Base-by-base conservation (phyloP, 2,888 invertebrate species). In the Incurvaria masculella region DNA sequence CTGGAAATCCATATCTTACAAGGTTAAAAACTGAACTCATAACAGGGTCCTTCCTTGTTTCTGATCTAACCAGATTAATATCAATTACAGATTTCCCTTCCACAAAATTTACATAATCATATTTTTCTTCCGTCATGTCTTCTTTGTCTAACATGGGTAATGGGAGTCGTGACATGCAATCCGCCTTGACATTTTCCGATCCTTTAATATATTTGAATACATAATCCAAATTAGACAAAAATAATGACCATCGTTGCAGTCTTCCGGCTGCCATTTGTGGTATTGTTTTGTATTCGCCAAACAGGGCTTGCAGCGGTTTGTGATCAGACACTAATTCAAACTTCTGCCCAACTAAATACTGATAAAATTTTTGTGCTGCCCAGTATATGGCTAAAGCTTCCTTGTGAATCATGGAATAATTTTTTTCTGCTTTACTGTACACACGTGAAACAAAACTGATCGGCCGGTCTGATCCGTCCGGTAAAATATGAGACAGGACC, bases 381-480 rank as follows among this genome's bases (percentile, higher is more conserved):
- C 59, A 65, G 50, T 57, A 60, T 49, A 65, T 64, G 4, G 62
- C 60, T 41, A 65, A 53, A 1, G 61, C 61, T 51, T 65, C 64
- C 27, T 55, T 53, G 47, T 65, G 59, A 14, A 65, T 56, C 2
- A 59, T 58, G 2, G 60, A 58, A 52, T 65, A 63, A 42, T 59
- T 62, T 46, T 59, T 56, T 52, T 66, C 64, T 8, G 61, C 56
- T 39, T 50, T 51, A 1, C 56, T 55, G 21, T 64, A 49, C 2
- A 60, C 56, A 49, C 59, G 47, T 0, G 61, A 64, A 8, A 57
- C 61, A 52, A 59, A 63, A 43, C 52, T 39, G 21, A 63, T 59
- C 5, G 61, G 59, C 46, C 53, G 58, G 26, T 57, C 58, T 0
- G 50, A 46, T 17, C 57, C 60, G 51, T 60, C 57, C 0, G 56